Conservation (phyloP, 2,888 invertebrate genomes). For the Melikaiella ostensackeni region DNA sequence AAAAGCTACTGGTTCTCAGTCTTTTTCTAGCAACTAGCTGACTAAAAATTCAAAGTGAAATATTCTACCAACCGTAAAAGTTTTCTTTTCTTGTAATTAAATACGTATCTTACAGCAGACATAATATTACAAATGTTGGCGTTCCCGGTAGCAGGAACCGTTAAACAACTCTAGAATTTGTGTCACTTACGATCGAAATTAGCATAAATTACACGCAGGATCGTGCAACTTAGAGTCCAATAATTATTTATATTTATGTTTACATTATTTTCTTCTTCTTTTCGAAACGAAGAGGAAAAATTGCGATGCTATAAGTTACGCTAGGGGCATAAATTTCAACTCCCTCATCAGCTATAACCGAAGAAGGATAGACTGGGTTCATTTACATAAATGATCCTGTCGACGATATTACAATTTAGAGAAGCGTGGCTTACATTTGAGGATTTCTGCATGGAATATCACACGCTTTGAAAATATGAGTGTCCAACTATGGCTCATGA, state of each 20-base stretch:
- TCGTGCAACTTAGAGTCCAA: constrained; percentile 60
- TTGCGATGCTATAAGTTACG: constrained; percentile 58
- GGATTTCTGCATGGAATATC: not conserved
- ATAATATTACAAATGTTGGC: not conserved
- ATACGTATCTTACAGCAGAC: not conserved
- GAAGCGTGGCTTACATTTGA: not conserved
- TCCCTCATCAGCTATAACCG: not conserved
- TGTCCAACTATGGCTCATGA: not conserved
- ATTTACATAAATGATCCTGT: not conserved
- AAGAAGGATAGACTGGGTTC: not conserved
- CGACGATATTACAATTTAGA: not conserved
- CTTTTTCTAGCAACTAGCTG: no score
- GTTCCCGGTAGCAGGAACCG: not conserved
- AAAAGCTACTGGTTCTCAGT: no score
- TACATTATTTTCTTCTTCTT: constrained; percentile 68
- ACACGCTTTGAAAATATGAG: not conserved
- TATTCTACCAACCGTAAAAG: not conserved
- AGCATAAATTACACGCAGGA: constrained; percentile 62
- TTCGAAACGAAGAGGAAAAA: constrained; percentile 59
- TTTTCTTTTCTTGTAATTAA: not conserved
- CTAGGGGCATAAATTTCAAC: not conserved
- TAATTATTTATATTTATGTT: constrained; percentile 69
- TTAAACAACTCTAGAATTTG: constrained; percentile 49
- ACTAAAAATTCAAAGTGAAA: no score
- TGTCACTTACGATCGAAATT: constrained; percentile 60